Evolutionary conservation across 1,140 invertebrate species (phyloP), one percentile per base, ranked within the genome.

Genomic region (Lysiphlebus fabarum): DNA sequence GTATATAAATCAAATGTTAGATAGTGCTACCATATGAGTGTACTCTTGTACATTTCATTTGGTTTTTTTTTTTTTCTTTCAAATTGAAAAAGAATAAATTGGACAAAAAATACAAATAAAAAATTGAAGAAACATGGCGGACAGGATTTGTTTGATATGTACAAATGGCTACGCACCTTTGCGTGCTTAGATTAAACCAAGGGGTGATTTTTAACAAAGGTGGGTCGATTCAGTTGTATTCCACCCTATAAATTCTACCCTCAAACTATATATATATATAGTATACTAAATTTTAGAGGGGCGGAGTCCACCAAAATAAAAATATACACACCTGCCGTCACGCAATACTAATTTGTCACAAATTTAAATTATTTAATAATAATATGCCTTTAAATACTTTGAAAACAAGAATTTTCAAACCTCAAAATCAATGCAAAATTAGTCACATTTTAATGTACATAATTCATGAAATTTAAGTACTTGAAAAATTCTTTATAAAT

Each of bases 301-400:
- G 42, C 54, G 43, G 54, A 51, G 49, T 51, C 36, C 43, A 8
- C 26, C 17, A 14, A 36, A 56, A 43, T 44, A 45, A 42, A 56
- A 17, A 45, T 34, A 45, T 33, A 26, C 72, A 70, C 74, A 75
- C 73, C 74, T 73, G 74, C 70, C 70, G 65, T 34, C 61, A 33
- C 61, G 55, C 54, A 64, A 65, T 63, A 63, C 17, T 26, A 26
- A 26, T 26, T 26, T 26, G 17, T 26, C 17, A 26, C 17, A 26
- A 26, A 26, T 26, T 26, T 26, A 26, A 26, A 26, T 26, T 26
- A 26, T 26, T 26, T 4, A 26, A 26, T 26, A 26, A 26, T 26
- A 26, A 2, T 2, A 26, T n/a, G n/a, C 17, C 17, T 26, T 26
- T 26, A 4, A 26, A 26, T 26, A 26, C 17, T 26, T 26, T 26